Evolutionary conservation across 2,797 vertebrate species (phyloP).

Genomic region (Gymnocypris eckloni): DNA sequence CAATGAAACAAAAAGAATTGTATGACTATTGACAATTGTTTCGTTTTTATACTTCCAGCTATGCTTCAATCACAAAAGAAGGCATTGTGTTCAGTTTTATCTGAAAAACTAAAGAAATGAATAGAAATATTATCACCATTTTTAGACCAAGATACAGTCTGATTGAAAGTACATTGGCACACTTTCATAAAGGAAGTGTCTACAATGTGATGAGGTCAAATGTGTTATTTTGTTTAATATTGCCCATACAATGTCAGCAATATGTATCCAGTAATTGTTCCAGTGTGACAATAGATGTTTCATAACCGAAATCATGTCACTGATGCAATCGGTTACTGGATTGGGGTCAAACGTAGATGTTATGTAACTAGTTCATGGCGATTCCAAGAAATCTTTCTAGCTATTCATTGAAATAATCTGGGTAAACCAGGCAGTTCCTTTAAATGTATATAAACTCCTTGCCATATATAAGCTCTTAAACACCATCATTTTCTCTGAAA

Average conservation of each 20-base stretch:
- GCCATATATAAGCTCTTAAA: neutral
- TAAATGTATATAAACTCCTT: neutral
- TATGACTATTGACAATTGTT: neutral
- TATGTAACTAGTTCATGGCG: conserved; percentile 18
- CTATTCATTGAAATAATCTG: neutral
- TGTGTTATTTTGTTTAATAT: conserved; percentile 31
- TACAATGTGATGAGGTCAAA: conserved; percentile 34
- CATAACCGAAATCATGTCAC: conserved; percentile 16
- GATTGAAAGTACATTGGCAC: neutral
- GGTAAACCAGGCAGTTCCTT: neutral
- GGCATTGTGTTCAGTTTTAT: neutral
- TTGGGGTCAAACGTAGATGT: conserved; percentile 34
- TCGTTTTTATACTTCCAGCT: neutral
- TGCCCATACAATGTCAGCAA: conserved; percentile 4
- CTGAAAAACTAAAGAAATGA: neutral
- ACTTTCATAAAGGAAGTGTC: conserved; percentile 39
- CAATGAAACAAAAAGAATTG: neutral
- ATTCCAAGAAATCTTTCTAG: neutral
- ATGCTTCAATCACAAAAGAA: conserved; percentile 2
- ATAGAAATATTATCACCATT: conserved; percentile 28
- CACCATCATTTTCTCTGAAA: neutral
- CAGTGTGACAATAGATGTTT: conserved; percentile 39
- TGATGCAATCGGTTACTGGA: neutral
- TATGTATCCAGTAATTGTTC: conserved; percentile 50
- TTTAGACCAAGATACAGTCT: neutral